Evolutionary conservation across 2,888 invertebrate genomes (phyloP), one percentile per base, ranked within the genome.

Genomic region (Plebejus anna): DNA sequence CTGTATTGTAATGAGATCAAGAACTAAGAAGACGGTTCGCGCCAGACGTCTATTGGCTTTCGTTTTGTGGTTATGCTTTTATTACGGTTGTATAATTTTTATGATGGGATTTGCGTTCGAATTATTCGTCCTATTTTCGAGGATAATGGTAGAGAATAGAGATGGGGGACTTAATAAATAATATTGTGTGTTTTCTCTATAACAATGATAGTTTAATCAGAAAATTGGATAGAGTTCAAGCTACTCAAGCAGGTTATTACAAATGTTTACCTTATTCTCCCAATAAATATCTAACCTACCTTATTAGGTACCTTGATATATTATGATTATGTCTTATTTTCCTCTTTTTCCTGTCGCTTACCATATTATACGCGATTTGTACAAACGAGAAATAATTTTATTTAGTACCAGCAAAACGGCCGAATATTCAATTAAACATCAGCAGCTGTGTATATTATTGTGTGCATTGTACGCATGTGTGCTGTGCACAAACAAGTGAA

Each of bases 1-100:
- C 61, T 32, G 61, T 61, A 61, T 61, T 61, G 28, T 61, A 61
- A 61, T 61, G 61, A 61, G 61, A 61, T 28, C 9, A 61, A 28
- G 28, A 61, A 61, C 22, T 22, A 22, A 22, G 22, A 22, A 22
- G 61, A 61, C n/a, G 61, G 61, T 28, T 22, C 61, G 28, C 9
- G 61, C 11, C 61, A 22, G 59, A 59, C 61, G 11, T 28, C 61
- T 28, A 61, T 59, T 61, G 61, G 61, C 28, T 61, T 28, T 61
- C 28, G 9, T 61, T 61, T 61, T 61, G 61, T 61, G 28, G 28
- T 61, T 61, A 28, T 61, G 28, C 61, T 9, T 61, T 59, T 59
- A 59, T 22, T 22, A n/a, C 59, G 59, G 59, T 22, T 59, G 22
- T 59, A 59, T 59, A 59, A 59, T 59, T 59, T 59, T 59, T 59